phyloP scores from a whole-genome alignment of 2,797 vertebrate species.

The Clamator glandarius region DNA sequence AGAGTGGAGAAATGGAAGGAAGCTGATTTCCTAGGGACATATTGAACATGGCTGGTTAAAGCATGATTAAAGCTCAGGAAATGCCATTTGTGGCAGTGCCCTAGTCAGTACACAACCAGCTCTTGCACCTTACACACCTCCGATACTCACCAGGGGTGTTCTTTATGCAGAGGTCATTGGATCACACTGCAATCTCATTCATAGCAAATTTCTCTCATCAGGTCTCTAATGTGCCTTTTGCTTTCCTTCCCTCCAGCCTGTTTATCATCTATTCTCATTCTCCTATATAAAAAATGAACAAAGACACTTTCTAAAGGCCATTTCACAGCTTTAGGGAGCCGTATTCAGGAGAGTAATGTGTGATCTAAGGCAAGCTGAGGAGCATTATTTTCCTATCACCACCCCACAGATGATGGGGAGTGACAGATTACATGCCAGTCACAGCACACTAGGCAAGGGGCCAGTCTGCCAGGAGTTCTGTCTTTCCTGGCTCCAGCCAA shows the following conservation, averaged over 20 bases:
- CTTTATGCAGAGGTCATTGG: neutral
- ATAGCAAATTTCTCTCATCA: neutral
- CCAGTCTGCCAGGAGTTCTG: conserved; percentile 45
- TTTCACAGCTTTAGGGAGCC: conserved; percentile 69
- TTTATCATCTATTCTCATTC: conserved; percentile 61
- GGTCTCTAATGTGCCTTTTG: conserved; percentile 30
- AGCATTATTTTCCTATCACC: conserved; percentile 73
- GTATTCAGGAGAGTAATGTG: conserved; percentile 68
- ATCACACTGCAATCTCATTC: neutral
- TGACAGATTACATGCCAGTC: conserved; percentile 68
- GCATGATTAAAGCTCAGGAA: neutral
- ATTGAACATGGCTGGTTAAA: neutral
- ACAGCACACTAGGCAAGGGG: conserved; percentile 53
- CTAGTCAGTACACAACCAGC: neutral
- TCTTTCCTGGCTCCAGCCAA: conserved; percentile 51
- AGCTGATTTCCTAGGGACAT: neutral
- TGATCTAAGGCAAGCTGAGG: conserved; percentile 68
- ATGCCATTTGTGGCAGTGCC: neutral
- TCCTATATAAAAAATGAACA: conserved; percentile 55
- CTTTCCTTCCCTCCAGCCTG: conserved; percentile 37
- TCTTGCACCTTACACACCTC: neutral
- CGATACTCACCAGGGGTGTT: neutral
- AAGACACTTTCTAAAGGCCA: conserved; percentile 66
- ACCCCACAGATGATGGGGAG: conserved; percentile 67
- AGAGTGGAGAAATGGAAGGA: neutral